phyloP scores from a whole-genome alignment of 2,113 vertebrate species.

The Protobothrops mucrosquamatus region DNA sequence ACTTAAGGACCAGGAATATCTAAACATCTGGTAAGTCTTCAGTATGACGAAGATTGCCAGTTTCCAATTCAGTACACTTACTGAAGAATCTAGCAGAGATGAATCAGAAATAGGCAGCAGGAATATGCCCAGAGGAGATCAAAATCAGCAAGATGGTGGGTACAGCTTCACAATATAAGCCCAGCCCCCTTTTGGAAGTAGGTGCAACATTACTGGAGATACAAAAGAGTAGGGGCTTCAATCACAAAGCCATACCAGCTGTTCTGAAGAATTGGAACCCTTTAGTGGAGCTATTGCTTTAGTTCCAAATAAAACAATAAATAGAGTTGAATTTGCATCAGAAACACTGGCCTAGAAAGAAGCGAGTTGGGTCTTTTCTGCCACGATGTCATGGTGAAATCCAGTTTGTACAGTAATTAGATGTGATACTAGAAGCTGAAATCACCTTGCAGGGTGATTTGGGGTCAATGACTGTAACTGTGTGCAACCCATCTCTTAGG shows the following conservation, averaged over 20 bases:
- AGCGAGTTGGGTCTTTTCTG: neutral
- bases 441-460: neutral
- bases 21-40: neutral
- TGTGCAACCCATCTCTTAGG: neutral
- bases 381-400: neutral
- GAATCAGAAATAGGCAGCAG: neutral
- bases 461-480: neutral
- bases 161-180: neutral
- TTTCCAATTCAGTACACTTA: neutral
- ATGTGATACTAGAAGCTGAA: neutral
- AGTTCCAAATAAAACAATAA: neutral
- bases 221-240: neutral
- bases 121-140: neutral
- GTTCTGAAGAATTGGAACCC: neutral
- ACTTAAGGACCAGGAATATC: neutral
- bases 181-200: neutral
- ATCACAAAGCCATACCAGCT: neutral
- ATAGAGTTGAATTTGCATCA: neutral
- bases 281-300: neutral
- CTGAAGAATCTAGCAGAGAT: neutral
- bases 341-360: neutral
- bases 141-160: neutral
- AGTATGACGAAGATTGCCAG: neutral
- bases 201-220: neutral
- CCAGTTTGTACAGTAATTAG: neutral